A percentile compares a stretch with the other conserved stretches of the same genome.
Conservation (phyloP, 2,113 vertebrate species). For the Burhinus oedicnemus region DNA sequence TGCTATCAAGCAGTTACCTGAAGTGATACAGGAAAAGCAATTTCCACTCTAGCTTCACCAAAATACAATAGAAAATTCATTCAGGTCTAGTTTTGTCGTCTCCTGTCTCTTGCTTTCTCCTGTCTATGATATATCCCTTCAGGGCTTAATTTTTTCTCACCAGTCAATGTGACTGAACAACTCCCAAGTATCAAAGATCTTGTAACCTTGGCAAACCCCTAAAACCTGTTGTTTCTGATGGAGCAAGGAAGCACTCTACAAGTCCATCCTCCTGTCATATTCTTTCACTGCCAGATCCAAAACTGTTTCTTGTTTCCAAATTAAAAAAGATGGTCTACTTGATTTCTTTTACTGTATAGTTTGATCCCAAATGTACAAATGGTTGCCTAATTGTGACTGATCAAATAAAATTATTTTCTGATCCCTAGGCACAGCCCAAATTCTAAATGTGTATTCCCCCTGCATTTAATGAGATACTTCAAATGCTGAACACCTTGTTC, state of each 20-base stretch:
- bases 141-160: not conserved
- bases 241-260: not conserved
- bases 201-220: not conserved
- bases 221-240: not conserved
- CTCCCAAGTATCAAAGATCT: not conserved
- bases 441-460: not conserved
- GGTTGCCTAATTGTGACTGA: not conserved
- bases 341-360: not conserved
- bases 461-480: not conserved
- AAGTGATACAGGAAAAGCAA: not conserved
- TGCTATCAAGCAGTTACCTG: not conserved
- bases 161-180: not conserved
- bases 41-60: not conserved
- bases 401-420: not conserved
- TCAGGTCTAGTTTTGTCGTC: not conserved
- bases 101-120: not conserved
- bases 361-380: not conserved
- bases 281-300: not conserved
- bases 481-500: not conserved
- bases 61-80: not conserved
- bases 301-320: not conserved
- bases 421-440: not conserved
- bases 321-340: not conserved
- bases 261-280: not conserved
- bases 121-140: not conserved